Evolutionary conservation across 2,888 invertebrate genomes (phyloP), one percentile per base, ranked within the genome.

Genomic region (Eristalinus sepulchralis): DNA sequence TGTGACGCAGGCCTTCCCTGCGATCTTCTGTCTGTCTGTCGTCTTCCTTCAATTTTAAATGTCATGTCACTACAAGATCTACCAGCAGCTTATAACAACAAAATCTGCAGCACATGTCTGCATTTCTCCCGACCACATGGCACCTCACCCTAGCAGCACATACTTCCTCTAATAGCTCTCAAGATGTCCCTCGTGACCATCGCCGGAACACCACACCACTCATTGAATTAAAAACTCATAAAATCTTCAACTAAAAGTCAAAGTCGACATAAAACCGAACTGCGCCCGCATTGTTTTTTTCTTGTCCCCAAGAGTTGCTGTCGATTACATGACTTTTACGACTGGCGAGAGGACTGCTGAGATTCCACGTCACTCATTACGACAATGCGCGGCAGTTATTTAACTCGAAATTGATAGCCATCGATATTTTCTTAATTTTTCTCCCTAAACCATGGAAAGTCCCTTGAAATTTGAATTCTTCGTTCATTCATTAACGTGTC

Each of bases 151-250:
- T 2, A 2, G 22, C 11, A 34, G 8, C 59, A 20, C 20, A 60
- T 39, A n/a, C 5, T 13, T n/a, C 17, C 8, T 55, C 20, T 22
- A n/a, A 60, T 34, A 10, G 39, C 33, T 34, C 8, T 17, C 47
- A 6, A 17, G 47, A 17, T 17, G 6, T 17, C 24, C 8, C 0
- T 34, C 17, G 20, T 8, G 55, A 33, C 59, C 22, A 60, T 33
- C 62, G 39, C 39, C 11, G 17, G 17, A 9, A 20, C 17, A 17
- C 9, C 11, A 20, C 17, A 17, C 9, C 17, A 8, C 17, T 36
- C 31, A 64, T 66, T 71, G 24, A 70, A 70, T 66, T 53, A 70
- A 81, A 60, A 76, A 34, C 47, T 67, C 64, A n/a, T 81, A 53
- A 81, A 81, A 55, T 10, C 53, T 11, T 34, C 20, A 34, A 70